Base-by-base conservation (phyloP, 1,140 invertebrate genomes). In the Ips typographus region DNA sequence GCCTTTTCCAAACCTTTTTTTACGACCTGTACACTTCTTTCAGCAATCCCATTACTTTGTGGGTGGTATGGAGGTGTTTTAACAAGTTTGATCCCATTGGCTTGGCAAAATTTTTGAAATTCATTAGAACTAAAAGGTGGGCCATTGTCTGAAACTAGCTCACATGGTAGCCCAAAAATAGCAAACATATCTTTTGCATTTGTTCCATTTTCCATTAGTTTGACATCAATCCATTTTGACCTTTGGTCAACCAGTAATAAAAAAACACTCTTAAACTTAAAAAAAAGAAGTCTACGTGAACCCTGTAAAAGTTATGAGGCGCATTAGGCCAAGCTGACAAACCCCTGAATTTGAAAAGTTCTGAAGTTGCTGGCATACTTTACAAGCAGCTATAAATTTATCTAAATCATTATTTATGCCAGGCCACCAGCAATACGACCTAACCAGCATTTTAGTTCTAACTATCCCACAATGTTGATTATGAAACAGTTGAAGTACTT, bases 21-120 rank as follows among this genome's bases (percentile, higher is more conserved):
- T 6, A 62, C 49, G 37, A 65, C 76, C 65, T 76, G 73, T 6
- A 79, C 68, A 5, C 72, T 36, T 40, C 75, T 61, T 73, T 84
- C 81, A 6, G 78, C 78, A 60, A 80, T 74, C 1, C 83, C 82
- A 73, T 84, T 83, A 4, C 78, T n/a, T n/a, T n/a, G n/a, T n/a
- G n/a, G n/a, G n/a, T n/a, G n/a, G n/a, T n/a, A n/a, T n/a, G n/a
- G n/a, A 78, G 68, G 80, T 78, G 8, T 80, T 74, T 74, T 82
- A 79, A 22, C 76, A 74, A 51, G 80, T 77, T 68, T 60, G 62
- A 83, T 80, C 3, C 78, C 76, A 77, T 81, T 82, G 61, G 76
- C 52, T 53, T 53, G 70, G 38, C 42, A 78, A 59, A 74, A 84
- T 85, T 1, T 68, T 47, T n/a, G n/a, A n/a, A n/a, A n/a, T n/a